Evolutionary conservation across 2,888 invertebrate species (phyloP).

Genomic region (Macrophya alboannulata): DNA sequence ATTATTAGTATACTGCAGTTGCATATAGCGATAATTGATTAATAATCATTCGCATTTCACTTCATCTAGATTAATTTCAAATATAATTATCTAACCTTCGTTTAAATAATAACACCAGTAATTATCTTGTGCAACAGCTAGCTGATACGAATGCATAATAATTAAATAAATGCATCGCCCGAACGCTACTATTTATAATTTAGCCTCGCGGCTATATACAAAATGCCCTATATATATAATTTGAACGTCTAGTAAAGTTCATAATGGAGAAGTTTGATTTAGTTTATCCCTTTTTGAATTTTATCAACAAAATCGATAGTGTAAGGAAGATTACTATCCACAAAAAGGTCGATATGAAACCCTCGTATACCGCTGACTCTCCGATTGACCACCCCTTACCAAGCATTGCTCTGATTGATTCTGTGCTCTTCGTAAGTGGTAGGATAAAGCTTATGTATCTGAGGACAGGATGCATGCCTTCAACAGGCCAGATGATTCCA

Average conservation of each 20-base stretch:
- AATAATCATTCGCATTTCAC: not conserved
- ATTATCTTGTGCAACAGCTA: not conserved
- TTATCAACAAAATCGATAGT: slow-evolving; percentile 88
- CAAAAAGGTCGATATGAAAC: slow-evolving; percentile 89
- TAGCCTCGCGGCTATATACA: not conserved
- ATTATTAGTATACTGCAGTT: not conserved
- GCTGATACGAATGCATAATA: not conserved
- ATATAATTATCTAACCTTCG: not conserved
- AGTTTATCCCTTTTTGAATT: slow-evolving; percentile 91
- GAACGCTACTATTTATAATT: not conserved
- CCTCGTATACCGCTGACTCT: slow-evolving; percentile 89
- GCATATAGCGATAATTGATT: not conserved
- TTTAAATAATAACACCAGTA: not conserved
- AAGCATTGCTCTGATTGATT: slow-evolving; percentile 92
- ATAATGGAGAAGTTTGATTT: not conserved
- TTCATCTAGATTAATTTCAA: not conserved
- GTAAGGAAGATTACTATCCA: slow-evolving; percentile 92
- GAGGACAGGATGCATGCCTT: slow-evolving; percentile 92
- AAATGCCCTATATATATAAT: not conserved
- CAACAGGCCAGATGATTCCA: slow-evolving; percentile 97
- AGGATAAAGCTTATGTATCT: slow-evolving; percentile 88
- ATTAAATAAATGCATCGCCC: not conserved
- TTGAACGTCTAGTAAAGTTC: not conserved
- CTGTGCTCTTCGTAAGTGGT: slow-evolving; percentile 94
- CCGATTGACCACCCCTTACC: slow-evolving; percentile 91